phyloP scores from a whole-genome alignment of 1,140 invertebrate species.

The Drosophila kohkoa region DNA sequence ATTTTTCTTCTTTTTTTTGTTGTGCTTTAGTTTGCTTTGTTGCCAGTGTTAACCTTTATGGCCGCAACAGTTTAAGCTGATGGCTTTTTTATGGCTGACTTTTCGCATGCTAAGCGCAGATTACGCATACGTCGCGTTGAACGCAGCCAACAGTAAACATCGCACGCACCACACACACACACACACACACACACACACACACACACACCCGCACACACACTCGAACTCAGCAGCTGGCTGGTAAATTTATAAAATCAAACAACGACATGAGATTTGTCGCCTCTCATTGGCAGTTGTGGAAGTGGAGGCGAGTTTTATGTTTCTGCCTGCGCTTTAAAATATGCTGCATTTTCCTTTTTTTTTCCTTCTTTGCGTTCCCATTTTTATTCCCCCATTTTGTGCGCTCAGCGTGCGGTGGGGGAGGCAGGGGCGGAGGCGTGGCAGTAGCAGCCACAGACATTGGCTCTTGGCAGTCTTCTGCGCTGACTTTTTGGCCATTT shows the following conservation, averaged over 20 bases:
- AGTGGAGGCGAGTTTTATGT: slow-evolving; percentile 20
- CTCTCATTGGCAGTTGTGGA: slow-evolving; percentile 10
- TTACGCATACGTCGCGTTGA: slow-evolving; percentile 73
- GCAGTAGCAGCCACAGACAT: slow-evolving; percentile 5
- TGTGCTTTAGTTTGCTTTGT: slow-evolving; percentile 39
- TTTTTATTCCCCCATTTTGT: slow-evolving; percentile 20
- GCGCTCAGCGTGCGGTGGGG: slow-evolving; percentile 56
- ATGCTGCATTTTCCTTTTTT: slow-evolving; percentile 29
- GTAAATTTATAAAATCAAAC: slow-evolving; percentile 44
- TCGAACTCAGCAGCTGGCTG: not conserved
- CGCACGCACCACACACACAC: slow-evolving; percentile 36
- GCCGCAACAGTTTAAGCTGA: slow-evolving; percentile 81
- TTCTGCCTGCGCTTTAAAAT: slow-evolving; percentile 33
- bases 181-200: slow-evolving; percentile 1
- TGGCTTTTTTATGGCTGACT: slow-evolving; percentile 79
- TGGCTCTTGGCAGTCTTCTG: slow-evolving; percentile 61
- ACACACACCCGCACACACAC: not conserved
- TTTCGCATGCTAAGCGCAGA: slow-evolving; percentile 78
- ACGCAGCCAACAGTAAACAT: slow-evolving; percentile 40
- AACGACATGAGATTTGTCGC: slow-evolving; percentile 39
- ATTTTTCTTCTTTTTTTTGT: slow-evolving; percentile 1
- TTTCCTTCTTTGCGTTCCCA: not conserved
- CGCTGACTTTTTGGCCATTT: slow-evolving; percentile 75
- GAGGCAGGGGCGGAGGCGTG: slow-evolving; percentile 16
- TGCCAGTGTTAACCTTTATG: slow-evolving; percentile 74